These are phyloP conservation scores for Clarias gariepinus DNA, from an alignment of 2,113 vertebrate genomes.

Conservation along the genomic window DNA sequence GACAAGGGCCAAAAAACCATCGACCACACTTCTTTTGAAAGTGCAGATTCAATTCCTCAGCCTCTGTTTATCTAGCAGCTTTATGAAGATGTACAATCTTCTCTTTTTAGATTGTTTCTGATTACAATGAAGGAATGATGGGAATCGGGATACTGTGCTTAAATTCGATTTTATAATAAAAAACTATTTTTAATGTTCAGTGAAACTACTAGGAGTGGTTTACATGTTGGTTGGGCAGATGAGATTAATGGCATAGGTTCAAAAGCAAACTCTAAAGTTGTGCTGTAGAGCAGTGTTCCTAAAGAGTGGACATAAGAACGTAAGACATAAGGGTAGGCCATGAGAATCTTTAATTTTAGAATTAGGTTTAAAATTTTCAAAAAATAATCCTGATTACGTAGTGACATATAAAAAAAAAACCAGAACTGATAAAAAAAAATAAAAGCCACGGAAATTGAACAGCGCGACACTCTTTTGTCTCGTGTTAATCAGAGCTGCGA, in stretches of 20 bases:
- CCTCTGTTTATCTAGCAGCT: conserved; percentile 24
- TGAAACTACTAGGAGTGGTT: background rate
- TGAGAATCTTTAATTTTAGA: no score
- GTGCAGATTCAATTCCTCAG: conserved; percentile 18
- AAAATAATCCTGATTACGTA: no score
- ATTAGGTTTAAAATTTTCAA: no score
- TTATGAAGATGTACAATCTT: conserved; percentile 13
- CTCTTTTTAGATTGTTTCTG: conserved; percentile 6
- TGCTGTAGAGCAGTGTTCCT: no score
- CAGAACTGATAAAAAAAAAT: no score
- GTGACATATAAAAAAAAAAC: no score
- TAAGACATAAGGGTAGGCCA: no score
- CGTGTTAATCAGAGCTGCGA: no score
- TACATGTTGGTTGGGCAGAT: background rate
- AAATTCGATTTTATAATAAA: no score
- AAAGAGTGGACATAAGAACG: no score
- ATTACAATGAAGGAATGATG: background rate
- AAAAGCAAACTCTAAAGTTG: background rate
- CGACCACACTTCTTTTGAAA: conserved; percentile 4
- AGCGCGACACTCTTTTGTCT: no score
- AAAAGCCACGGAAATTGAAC: no score
- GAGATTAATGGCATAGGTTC: background rate
- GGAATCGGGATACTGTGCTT: background rate
- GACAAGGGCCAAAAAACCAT: conserved; percentile 28
- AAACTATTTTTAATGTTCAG: background rate